phyloP scores from a whole-genome alignment of 1,140 invertebrate species.

The Heliconius himera region DNA sequence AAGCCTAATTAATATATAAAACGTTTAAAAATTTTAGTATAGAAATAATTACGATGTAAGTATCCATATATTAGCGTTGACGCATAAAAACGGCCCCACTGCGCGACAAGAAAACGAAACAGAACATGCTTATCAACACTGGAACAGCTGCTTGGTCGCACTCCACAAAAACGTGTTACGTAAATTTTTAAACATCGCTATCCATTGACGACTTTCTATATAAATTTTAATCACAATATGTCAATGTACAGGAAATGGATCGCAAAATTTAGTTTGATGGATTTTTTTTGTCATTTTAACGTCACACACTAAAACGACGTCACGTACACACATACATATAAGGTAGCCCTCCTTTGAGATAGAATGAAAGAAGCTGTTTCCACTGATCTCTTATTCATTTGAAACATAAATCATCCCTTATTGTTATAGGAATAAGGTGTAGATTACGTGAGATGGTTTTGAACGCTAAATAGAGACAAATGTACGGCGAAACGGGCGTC shows the following conservation, averaged over 20 bases:
- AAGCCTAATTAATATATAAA: not conserved
- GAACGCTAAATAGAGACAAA: constrained; percentile 31
- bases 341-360: constrained; percentile 43
- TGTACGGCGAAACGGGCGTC: constrained; percentile 35
- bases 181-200: constrained; percentile 4
- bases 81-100: constrained; percentile 47
- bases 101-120: constrained; percentile 61
- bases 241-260: not conserved
- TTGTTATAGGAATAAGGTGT: constrained; percentile 20
- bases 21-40: constrained; percentile 3
- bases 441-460: constrained; percentile 29
- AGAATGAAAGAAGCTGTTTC: constrained; percentile 54
- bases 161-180: constrained; percentile 29
- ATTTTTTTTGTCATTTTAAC: not conserved
- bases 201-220: constrained; percentile 38
- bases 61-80: constrained; percentile 51
- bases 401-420: constrained; percentile 31
- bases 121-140: constrained; percentile 62
- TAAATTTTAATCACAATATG: not conserved
- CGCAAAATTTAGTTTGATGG: not conserved
- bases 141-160: constrained; percentile 57
- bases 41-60: constrained; percentile 13
- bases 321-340: constrained; percentile 39
- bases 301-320: constrained; percentile 45
- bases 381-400: constrained; percentile 45